A percentile compares a stretch with the other conserved stretches of the same genome.
These are phyloP conservation scores for Selene dorsalis DNA, from an alignment of 2,797 vertebrate genomes.

Conservation along the genomic window DNA sequence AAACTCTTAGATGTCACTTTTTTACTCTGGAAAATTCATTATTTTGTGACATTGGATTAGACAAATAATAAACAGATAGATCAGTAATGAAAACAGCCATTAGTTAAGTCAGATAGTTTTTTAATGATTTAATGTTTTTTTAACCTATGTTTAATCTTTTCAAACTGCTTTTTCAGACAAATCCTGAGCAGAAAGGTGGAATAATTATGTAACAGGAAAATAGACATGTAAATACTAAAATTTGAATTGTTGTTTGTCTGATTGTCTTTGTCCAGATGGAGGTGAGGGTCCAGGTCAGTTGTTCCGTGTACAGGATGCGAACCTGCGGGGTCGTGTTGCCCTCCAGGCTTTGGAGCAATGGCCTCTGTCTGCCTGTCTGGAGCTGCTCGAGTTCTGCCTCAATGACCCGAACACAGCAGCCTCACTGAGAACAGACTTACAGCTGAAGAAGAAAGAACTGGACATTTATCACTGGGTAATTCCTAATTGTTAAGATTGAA, in stretches of 20 bases:
- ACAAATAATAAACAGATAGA: neutral
- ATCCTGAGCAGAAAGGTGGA: neutral
- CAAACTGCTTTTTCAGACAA: neutral
- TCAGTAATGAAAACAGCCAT: neutral
- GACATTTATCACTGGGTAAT: slow-evolving; percentile 90
- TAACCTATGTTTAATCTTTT: neutral
- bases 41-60: neutral
- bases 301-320: slow-evolving; percentile 87
- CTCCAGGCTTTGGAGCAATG: slow-evolving; percentile 89
- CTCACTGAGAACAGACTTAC: slow-evolving; percentile 82
- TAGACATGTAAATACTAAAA: neutral
- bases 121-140: neutral
- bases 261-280: slow-evolving; percentile 72
- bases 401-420: slow-evolving; percentile 82
- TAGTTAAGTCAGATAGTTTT: neutral
- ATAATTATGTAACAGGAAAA: neutral
- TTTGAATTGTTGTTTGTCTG: slow-evolving; percentile 1
- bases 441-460: slow-evolving; percentile 87
- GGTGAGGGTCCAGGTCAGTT: slow-evolving; percentile 86
- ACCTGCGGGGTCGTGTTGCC: slow-evolving; percentile 86
- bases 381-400: slow-evolving; percentile 92
- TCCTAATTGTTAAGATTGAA: no score
- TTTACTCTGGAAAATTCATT: neutral
- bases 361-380: slow-evolving; percentile 89
- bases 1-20: no score